phyloP scores from a whole-genome alignment of 1,140 invertebrate species.

The Solenopsis invicta region DNA sequence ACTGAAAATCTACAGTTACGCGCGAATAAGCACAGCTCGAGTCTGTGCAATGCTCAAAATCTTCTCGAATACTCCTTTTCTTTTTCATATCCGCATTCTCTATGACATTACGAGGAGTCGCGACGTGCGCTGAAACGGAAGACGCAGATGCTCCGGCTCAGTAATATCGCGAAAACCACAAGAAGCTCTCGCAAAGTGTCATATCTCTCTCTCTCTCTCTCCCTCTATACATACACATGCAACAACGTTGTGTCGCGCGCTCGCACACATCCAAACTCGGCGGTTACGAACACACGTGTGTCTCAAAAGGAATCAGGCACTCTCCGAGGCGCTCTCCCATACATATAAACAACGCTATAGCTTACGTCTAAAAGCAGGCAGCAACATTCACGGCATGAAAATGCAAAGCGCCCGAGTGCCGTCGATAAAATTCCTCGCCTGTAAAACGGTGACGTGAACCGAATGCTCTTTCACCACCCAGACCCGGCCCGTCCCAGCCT shows the following conservation, averaged over 20 bases:
- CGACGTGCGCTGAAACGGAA: slow-evolving; percentile 51
- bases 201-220: slow-evolving; percentile 30
- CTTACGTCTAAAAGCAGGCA: slow-evolving; percentile 67
- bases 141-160: slow-evolving; percentile 52
- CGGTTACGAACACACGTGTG: not conserved
- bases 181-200: slow-evolving; percentile 76
- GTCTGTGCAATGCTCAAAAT: not conserved
- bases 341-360: slow-evolving; percentile 52
- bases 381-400: slow-evolving; percentile 82
- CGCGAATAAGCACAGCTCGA: not conserved
- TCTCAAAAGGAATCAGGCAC: slow-evolving; percentile 68
- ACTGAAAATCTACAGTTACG: not conserved
- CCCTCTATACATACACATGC: not conserved
- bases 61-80: not conserved
- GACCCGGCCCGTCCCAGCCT: not conserved
- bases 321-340: slow-evolving; percentile 32
- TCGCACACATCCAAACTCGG: slow-evolving; percentile 38
- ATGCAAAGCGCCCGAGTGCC: slow-evolving; percentile 83
- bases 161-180: slow-evolving; percentile 76
- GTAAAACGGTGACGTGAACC: slow-evolving; percentile 85
- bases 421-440: slow-evolving; percentile 85
- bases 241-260: slow-evolving; percentile 5
- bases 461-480: slow-evolving; percentile 80
- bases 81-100: slow-evolving; percentile 32
- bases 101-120: slow-evolving; percentile 5